These are phyloP conservation scores for Cylindroiulus punctatus DNA, from an alignment of 2,888 invertebrate genomes.

Conservation along the genomic window DNA sequence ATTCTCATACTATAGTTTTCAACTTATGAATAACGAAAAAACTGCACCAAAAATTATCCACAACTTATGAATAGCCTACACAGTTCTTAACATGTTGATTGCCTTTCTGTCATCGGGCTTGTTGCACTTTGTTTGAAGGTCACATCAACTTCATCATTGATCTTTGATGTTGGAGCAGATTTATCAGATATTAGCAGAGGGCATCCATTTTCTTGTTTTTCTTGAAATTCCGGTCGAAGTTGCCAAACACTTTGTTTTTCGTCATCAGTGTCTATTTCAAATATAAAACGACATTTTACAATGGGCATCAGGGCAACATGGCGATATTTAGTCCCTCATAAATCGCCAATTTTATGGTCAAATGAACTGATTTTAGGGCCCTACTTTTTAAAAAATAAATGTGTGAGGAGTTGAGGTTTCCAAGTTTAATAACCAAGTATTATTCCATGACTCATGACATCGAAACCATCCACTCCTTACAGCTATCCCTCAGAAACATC, in stretches of 20 bases:
- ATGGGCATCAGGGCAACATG: not conserved
- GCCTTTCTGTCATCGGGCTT: not conserved
- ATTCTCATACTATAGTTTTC: not conserved
- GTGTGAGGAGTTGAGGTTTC: too few species aligned
- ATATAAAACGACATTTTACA: not conserved
- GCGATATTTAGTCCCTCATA: not conserved
- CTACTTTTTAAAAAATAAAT: too few species aligned
- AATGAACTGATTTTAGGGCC: too few species aligned
- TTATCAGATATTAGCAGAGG: not conserved
- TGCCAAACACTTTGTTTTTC: constrained; percentile 1
- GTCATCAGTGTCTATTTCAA: not conserved
- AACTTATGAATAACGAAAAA: not conserved
- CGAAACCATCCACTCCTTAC: too few species aligned
- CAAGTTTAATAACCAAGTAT: too few species aligned
- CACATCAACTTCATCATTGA: not conserved
- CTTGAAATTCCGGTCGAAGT: constrained; percentile 37
- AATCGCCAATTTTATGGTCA: too few species aligned
- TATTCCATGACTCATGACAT: too few species aligned
- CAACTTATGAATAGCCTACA: not conserved
- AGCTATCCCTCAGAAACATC: too few species aligned
- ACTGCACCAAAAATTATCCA: not conserved
- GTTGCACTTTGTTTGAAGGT: not conserved
- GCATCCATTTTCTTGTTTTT: not conserved
- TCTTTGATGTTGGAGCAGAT: not conserved
- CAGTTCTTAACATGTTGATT: not conserved